Conservation (phyloP, 2,888 invertebrate species). For the Eupithecia centaureata region DNA sequence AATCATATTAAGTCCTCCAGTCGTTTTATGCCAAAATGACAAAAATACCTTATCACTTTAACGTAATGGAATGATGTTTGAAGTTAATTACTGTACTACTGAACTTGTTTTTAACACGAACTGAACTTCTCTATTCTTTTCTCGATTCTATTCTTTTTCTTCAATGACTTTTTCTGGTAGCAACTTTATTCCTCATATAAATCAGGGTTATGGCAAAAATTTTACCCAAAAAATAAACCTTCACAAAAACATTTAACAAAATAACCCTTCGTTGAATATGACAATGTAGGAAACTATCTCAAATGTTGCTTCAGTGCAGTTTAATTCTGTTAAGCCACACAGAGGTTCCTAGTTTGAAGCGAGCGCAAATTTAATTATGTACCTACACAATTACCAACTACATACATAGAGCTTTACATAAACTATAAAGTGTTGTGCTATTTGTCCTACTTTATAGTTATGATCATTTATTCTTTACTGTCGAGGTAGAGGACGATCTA, state of each 20-base stretch:
- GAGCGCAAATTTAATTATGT: slow-evolving; percentile 54
- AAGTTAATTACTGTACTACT: too few relatives aligned
- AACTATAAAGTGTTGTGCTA: slow-evolving; percentile 18
- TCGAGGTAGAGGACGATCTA: neutral
- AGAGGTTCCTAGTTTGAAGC: slow-evolving; percentile 48
- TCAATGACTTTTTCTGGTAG: too few relatives aligned
- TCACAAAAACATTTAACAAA: neutral
- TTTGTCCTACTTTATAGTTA: slow-evolving; percentile 9
- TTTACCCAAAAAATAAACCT: too few relatives aligned
- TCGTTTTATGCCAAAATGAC: too few relatives aligned
- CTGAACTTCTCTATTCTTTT: too few relatives aligned
- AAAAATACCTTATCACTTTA: too few relatives aligned
- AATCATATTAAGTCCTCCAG: too few relatives aligned
- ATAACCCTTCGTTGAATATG: slow-evolving; percentile 24
- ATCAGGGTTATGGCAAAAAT: too few relatives aligned
- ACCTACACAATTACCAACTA: slow-evolving; percentile 39
- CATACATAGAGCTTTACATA: slow-evolving; percentile 24
- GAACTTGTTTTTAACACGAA: too few relatives aligned
- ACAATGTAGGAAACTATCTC: slow-evolving; percentile 37
- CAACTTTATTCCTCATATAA: too few relatives aligned
- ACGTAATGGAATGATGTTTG: too few relatives aligned
- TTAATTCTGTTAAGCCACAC: slow-evolving; percentile 48
- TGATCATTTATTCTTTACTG: neutral
- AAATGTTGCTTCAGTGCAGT: slow-evolving; percentile 46
- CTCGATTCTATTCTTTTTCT: too few relatives aligned